These are phyloP conservation scores for Pseudococcus longispinus DNA, from an alignment of 2,888 invertebrate species.

Conservation along the genomic window DNA sequence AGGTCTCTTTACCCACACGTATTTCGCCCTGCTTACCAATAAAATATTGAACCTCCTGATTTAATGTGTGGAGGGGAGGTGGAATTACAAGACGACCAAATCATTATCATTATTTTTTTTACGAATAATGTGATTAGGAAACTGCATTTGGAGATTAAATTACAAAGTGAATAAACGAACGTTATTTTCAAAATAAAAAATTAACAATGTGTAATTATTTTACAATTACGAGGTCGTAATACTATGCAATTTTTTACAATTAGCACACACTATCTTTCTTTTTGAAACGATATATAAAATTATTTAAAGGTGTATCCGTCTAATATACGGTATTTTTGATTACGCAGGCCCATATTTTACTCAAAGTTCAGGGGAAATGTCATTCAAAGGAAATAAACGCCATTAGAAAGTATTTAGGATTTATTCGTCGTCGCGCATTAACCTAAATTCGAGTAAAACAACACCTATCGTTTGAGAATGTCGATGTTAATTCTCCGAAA, in stretches of 20 bases:
- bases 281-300: not conserved
- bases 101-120: no score
- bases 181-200: slow-evolving; percentile 8
- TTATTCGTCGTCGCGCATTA: not conserved
- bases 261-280: not conserved
- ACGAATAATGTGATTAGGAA: not conserved
- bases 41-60: no score
- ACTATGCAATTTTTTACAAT: not conserved
- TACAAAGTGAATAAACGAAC: not conserved
- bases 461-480: slow-evolving; percentile 5
- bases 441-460: not conserved
- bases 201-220: not conserved
- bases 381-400: not conserved
- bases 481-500: not conserved
- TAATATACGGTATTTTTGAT: not conserved
- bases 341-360: not conserved
- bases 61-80: no score
- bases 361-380: slow-evolving; percentile 16
- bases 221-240: not conserved
- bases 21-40: not conserved
- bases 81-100: not conserved
- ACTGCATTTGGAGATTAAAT: not conserved
- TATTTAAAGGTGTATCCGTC: not conserved
- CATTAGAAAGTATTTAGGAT: slow-evolving; percentile 16
- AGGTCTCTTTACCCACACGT: not conserved